Percentiles rank a stretch among this genome's conserved stretches.
phyloP scores from a whole-genome alignment of 2,797 vertebrate genomes.

The Zalophus californianus region DNA sequence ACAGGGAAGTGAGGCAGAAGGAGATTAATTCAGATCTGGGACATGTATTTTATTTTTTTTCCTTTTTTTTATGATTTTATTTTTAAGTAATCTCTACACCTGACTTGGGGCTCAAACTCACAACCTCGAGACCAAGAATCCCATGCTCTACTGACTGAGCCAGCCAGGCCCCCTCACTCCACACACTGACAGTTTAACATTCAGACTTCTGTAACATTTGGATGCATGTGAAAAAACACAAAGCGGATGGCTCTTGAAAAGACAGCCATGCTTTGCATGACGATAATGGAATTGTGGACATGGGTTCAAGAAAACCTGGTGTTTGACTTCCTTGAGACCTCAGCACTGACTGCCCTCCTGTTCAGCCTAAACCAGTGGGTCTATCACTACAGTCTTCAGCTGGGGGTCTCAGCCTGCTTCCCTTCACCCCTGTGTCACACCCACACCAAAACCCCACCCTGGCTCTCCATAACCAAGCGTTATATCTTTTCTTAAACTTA shows the following conservation, averaged over 20 bases:
- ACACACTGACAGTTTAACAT: background rate
- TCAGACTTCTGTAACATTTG: background rate
- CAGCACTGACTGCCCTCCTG: background rate
- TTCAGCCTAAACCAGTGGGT: background rate
- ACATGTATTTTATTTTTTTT: background rate
- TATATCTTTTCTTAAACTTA: background rate
- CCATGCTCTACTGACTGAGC: background rate
- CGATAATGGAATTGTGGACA: background rate
- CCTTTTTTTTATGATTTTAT: background rate
- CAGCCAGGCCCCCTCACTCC: background rate
- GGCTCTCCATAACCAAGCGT: background rate
- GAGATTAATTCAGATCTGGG: background rate
- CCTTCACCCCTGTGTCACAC: background rate
- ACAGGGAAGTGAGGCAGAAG: background rate
- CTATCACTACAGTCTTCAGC: background rate
- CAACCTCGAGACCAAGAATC: background rate
- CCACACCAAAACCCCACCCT: background rate
- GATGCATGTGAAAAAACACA: background rate
- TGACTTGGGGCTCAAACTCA: background rate
- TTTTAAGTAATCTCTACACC: background rate
- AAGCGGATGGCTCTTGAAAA: background rate
- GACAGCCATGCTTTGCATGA: background rate
- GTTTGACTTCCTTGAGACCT: background rate
- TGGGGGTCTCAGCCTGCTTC: background rate
- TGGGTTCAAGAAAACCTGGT: background rate